A percentile compares a stretch with the other conserved stretches of the same genome.
These are phyloP conservation scores for Ctenoplectra terminalis DNA, from an alignment of 1,140 invertebrate species.

Conservation along the genomic window DNA sequence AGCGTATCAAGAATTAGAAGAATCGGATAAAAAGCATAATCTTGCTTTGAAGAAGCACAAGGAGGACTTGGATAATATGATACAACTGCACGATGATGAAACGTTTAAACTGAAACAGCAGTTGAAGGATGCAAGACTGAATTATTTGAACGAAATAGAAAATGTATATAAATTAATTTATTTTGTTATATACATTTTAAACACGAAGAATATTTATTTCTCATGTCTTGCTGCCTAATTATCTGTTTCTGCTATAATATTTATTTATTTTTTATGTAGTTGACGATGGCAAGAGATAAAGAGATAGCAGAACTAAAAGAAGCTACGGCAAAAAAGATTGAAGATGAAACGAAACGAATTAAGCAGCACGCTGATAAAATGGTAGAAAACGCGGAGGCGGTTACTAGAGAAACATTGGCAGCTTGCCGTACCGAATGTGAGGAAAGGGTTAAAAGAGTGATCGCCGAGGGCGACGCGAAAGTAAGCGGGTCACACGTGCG, in stretches of 20 bases:
- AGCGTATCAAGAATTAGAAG: conserved; percentile 65
- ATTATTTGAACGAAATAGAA: conserved; percentile 70
- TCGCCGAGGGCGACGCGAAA: conserved; percentile 75
- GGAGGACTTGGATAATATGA: conserved; percentile 69
- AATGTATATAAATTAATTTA: conserved; percentile 62
- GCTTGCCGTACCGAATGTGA: conserved; percentile 76
- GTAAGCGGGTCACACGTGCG: conserved; percentile 62
- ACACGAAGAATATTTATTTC: too few species aligned
- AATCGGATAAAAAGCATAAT: conserved; percentile 56
- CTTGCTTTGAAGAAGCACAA: conserved; percentile 63
- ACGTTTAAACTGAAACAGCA: conserved; percentile 65
- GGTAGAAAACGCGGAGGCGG: conserved; percentile 75
- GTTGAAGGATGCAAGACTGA: conserved; percentile 59
- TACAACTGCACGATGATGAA: conserved; percentile 66
- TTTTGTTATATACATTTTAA: too few species aligned
- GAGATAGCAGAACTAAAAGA: conserved; percentile 73
- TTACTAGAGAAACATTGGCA: conserved; percentile 75
- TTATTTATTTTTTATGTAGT: conserved; percentile 48
- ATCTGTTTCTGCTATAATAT: background rate
- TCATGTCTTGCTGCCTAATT: background rate
- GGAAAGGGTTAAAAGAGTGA: conserved; percentile 74
- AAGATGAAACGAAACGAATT: conserved; percentile 71
- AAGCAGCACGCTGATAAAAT: conserved; percentile 74
- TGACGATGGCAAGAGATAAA: conserved; percentile 67
- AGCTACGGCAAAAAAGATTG: conserved; percentile 65